phyloP scores from a whole-genome alignment of 2,797 vertebrate genomes.

The Arnoldichthys spilopterus region DNA sequence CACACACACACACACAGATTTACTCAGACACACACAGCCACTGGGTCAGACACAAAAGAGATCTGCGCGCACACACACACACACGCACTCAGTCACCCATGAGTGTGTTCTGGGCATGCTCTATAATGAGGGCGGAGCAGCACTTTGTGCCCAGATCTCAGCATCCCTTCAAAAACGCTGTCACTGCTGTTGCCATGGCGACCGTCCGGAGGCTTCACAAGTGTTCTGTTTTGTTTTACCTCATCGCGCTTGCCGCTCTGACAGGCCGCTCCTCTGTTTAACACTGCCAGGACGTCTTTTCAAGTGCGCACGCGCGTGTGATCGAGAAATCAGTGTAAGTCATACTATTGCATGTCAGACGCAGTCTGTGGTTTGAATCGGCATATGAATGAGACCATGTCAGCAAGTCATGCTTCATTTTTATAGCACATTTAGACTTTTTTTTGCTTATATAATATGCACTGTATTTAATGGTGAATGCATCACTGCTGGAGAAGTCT shows the following conservation, averaged over 20 bases:
- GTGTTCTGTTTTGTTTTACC: constrained; percentile 33
- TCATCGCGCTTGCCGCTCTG: neutral
- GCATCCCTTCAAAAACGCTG: constrained; percentile 63
- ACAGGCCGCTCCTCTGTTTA: neutral
- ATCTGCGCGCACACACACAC: neutral
- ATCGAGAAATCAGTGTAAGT: neutral
- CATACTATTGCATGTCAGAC: neutral
- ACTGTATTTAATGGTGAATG: too few relatives aligned
- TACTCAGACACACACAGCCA: neutral
- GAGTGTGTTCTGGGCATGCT: constrained; percentile 25
- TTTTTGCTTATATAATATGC: neutral
- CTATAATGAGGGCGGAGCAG: constrained; percentile 27
- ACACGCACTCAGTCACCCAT: neutral
- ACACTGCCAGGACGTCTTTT: constrained; percentile 48
- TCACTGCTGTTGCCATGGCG: constrained; percentile 71
- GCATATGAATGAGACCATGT: neutral
- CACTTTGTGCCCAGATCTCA: constrained; percentile 35
- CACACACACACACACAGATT: neutral
- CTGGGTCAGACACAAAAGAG: neutral
- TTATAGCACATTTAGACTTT: neutral
- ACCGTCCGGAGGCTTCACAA: constrained; percentile 52
- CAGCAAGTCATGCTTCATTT: neutral
- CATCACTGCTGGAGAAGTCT: neutral
- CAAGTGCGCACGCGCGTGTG: constrained; percentile 30
- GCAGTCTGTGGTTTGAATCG: neutral